Conservation (phyloP, 2,113 vertebrate genomes). For the Eubucco bourcierii region DNA sequence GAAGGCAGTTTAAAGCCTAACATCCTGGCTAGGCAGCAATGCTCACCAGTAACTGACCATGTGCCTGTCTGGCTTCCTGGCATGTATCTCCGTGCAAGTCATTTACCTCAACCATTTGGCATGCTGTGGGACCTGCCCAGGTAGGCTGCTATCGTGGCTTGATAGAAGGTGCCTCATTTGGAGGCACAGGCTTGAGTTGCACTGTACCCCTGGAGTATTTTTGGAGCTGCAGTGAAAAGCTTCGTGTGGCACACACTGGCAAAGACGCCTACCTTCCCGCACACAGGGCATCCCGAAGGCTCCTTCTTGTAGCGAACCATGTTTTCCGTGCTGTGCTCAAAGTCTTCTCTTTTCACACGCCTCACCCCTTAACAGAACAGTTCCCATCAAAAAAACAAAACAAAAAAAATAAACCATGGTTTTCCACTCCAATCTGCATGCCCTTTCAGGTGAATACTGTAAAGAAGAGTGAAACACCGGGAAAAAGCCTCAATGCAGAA, state of each 20-base stretch:
- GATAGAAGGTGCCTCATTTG: background rate
- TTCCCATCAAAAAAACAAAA: slow-evolving; percentile 50
- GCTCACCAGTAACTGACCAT: background rate
- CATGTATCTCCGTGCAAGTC: background rate
- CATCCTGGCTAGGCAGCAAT: background rate
- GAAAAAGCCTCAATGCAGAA: background rate
- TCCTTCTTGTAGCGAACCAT: slow-evolving; percentile 96
- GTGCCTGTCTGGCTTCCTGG: accelerated
- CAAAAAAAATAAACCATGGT: slow-evolving; percentile 45
- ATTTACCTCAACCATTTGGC: background rate
- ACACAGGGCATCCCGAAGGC: slow-evolving; percentile 94
- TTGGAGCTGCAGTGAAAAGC: background rate
- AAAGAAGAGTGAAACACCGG: background rate
- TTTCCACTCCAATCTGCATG: slow-evolving; percentile 33
- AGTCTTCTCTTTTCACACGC: slow-evolving; percentile 91
- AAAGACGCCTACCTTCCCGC: slow-evolving; percentile 84
- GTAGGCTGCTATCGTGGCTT: background rate
- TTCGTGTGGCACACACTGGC: accelerated
- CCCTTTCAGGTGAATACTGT: background rate
- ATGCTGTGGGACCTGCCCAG: background rate
- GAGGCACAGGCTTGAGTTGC: background rate
- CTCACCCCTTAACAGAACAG: slow-evolving; percentile 83
- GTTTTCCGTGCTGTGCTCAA: slow-evolving; percentile 87
- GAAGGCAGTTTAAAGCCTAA: background rate
- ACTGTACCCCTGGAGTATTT: background rate